These are phyloP conservation scores for Malacoctenus gilli DNA, from an alignment of 2,797 vertebrate species.

Conservation along the genomic window DNA sequence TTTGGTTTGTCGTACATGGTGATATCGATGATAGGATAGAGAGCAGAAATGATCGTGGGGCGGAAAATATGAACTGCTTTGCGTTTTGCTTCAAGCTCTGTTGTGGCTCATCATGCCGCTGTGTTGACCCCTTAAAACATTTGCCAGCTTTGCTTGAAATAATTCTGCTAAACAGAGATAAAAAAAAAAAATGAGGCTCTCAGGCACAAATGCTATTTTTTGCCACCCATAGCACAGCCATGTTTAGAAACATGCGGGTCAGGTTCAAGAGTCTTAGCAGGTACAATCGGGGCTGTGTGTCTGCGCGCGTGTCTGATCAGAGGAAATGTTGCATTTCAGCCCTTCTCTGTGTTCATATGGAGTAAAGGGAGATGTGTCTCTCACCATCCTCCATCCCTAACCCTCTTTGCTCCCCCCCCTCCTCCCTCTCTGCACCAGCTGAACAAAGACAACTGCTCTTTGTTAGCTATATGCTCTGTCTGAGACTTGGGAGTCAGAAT, in stretches of 20 bases:
- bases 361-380: constrained; percentile 45
- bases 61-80: no score
- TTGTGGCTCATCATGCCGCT: no score
- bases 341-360: constrained; percentile 50
- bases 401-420: constrained; percentile 49
- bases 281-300: not conserved
- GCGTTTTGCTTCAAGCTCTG: no score
- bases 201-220: no score
- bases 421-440: constrained; percentile 64
- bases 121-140: no score
- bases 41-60: no score
- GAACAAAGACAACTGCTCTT: constrained; percentile 79
- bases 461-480: constrained; percentile 65
- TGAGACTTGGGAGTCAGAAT: constrained; percentile 52
- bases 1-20: no score
- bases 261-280: constrained; percentile 14
- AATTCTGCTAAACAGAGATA: no score
- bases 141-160: no score
- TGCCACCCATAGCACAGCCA: constrained; percentile 11
- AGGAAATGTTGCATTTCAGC: constrained; percentile 37
- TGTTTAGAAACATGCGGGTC: constrained; percentile 11
- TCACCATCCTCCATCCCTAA: constrained; percentile 71
- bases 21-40: no score
- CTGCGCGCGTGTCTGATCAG: constrained; percentile 35
- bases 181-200: no score